These are phyloP conservation scores for Xestia xanthographa DNA, from an alignment of 2,888 invertebrate species.

Conservation along the genomic window DNA sequence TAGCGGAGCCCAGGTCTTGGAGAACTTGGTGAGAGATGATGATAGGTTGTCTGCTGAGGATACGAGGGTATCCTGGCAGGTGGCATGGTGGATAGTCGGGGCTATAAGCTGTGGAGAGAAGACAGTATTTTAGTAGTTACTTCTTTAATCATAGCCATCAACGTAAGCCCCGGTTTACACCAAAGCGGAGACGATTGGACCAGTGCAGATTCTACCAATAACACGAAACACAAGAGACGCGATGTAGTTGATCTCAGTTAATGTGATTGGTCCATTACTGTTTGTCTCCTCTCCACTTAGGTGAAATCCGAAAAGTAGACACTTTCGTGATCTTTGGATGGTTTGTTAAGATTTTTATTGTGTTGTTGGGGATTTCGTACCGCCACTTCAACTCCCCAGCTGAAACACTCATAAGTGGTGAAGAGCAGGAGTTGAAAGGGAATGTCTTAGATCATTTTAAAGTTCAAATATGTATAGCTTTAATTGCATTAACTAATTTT, in stretches of 20 bases:
- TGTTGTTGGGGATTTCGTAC: not conserved
- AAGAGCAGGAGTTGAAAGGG: not conserved
- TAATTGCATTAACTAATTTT: not conserved
- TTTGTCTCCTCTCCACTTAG: too few species aligned
- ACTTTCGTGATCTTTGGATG: not conserved
- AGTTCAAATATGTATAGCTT: too few species aligned
- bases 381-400: not conserved
- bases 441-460: not conserved
- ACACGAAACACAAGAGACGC: not conserved
- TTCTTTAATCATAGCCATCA: too few species aligned
- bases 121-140: not conserved
- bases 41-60: conserved; percentile 73
- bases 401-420: not conserved
- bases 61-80: conserved; percentile 75
- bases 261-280: not conserved
- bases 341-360: too few species aligned
- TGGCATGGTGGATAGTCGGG: conserved; percentile 76
- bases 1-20: conserved; percentile 71
- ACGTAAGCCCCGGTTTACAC: not conserved
- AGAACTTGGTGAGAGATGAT: conserved; percentile 68
- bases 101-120: conserved; percentile 75
- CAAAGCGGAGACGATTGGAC: not conserved
- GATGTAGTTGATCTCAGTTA: not conserved
- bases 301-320: too few species aligned
- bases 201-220: not conserved